phyloP scores from a whole-genome alignment of 2,797 vertebrate genomes.

The Muscicapa striata region DNA sequence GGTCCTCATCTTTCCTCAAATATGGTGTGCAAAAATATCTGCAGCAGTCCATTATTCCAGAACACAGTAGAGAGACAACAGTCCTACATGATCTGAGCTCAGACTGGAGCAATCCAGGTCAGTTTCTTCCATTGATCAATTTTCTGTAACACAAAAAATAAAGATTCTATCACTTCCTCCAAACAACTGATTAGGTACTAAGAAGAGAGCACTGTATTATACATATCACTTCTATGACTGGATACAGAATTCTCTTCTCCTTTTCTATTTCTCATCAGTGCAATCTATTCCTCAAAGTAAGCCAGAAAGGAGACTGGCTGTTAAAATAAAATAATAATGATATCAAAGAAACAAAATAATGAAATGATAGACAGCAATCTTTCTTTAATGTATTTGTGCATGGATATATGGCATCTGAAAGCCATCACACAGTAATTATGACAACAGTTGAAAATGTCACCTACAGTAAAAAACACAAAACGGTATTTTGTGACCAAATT shows the following conservation, averaged over 20 bases:
- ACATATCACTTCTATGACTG: neutral
- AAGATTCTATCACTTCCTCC: neutral
- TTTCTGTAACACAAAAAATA: neutral
- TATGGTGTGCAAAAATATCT: neutral
- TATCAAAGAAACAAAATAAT: neutral
- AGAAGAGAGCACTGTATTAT: neutral
- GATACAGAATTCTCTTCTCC: neutral
- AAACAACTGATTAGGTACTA: neutral
- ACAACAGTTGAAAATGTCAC: neutral
- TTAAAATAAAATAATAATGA: neutral
- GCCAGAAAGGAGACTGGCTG: neutral
- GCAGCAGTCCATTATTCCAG: neutral
- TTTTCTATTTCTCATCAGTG: neutral
- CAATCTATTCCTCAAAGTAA: neutral
- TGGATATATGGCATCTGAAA: neutral
- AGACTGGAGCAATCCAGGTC: neutral
- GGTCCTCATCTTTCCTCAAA: neutral
- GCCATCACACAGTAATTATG: neutral
- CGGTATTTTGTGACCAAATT: neutral
- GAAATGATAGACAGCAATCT: neutral
- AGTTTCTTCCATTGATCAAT: neutral
- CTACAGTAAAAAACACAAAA: neutral
- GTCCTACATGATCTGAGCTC: neutral
- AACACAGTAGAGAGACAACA: neutral
- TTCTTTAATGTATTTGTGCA: neutral